These are phyloP conservation scores for Lacerta agilis DNA, from an alignment of 2,797 vertebrate genomes.

Conservation along the genomic window DNA sequence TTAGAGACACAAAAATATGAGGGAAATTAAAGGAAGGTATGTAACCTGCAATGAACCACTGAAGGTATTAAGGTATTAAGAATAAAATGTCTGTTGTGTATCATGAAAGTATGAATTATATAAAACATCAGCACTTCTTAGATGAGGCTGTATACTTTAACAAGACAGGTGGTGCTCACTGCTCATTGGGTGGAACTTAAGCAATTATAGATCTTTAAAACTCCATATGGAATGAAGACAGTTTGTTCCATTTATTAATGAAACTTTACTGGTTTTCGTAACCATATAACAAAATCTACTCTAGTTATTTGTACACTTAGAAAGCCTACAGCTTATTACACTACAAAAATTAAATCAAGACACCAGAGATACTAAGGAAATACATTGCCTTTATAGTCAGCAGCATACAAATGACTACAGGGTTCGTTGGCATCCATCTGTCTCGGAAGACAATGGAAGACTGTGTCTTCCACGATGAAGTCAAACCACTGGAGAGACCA, in stretches of 20 bases:
- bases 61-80: background rate
- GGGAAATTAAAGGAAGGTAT: background rate
- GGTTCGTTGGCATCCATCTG: background rate
- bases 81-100: constrained; percentile 55
- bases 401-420: background rate
- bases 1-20: background rate
- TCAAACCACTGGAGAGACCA: too few relatives aligned
- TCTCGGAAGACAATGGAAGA: too few relatives aligned
- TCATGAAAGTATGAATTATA: constrained; percentile 53
- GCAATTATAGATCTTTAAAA: constrained; percentile 56
- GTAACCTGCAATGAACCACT: background rate
- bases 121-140: constrained; percentile 51
- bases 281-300: constrained; percentile 4
- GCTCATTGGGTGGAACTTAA: constrained; percentile 29
- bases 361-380: background rate
- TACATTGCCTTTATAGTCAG: accelerated
- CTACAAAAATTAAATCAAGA: background rate
- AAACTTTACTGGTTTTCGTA: constrained; percentile 19
- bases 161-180: constrained; percentile 40
- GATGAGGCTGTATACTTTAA: constrained; percentile 52
- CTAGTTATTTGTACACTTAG: constrained; percentile 16
- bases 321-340: constrained; percentile 34
- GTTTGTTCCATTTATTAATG: constrained; percentile 3
- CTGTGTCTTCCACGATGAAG: too few relatives aligned
- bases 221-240: constrained; percentile 54